Conservation (phyloP, 2,797 vertebrate species). For the Sebastes kiyomatsui region DNA sequence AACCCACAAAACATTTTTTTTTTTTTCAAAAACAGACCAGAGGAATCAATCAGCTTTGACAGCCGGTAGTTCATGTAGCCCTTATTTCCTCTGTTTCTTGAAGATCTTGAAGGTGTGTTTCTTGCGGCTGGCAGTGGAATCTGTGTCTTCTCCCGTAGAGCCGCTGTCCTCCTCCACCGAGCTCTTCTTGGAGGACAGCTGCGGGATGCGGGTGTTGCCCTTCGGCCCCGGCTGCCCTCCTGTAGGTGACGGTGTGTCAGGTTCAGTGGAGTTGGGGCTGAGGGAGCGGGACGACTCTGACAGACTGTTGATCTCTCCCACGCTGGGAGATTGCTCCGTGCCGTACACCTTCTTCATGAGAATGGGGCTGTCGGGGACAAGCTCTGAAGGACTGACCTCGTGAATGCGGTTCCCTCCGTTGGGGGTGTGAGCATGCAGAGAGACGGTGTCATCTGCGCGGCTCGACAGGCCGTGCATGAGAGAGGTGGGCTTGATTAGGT, state of each 20-base stretch:
- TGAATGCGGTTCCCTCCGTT: conserved; percentile 86
- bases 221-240: conserved; percentile 80
- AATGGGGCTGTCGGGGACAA: conserved; percentile 85
- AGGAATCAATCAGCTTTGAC: conserved; percentile 47
- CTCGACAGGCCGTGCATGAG: conserved; percentile 74
- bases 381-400: conserved; percentile 79
- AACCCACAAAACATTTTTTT: conserved; percentile 11
- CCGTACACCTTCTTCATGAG: conserved; percentile 86
- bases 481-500: conserved; percentile 85
- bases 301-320: conserved; percentile 88
- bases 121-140: conserved; percentile 92
- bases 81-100: conserved; percentile 97
- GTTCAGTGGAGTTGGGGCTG: conserved; percentile 95
- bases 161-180: conserved; percentile 93
- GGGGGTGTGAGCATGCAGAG: conserved; percentile 75
- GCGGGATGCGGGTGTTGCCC: conserved; percentile 89
- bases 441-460: conserved; percentile 79
- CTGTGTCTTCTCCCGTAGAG: conserved; percentile 93
- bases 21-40: conserved; percentile 43
- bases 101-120: conserved; percentile 98
- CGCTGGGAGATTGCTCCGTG: conserved; percentile 88
- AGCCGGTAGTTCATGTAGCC: conserved; percentile 57
- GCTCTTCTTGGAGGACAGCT: conserved; percentile 93
- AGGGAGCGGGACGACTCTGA: conserved; percentile 93
- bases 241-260: conserved; percentile 90